Percentiles rank a stretch among this genome's conserved stretches.
phyloP scores from a whole-genome alignment of 2,888 invertebrate species.

The Muschampia plurimacula region DNA sequence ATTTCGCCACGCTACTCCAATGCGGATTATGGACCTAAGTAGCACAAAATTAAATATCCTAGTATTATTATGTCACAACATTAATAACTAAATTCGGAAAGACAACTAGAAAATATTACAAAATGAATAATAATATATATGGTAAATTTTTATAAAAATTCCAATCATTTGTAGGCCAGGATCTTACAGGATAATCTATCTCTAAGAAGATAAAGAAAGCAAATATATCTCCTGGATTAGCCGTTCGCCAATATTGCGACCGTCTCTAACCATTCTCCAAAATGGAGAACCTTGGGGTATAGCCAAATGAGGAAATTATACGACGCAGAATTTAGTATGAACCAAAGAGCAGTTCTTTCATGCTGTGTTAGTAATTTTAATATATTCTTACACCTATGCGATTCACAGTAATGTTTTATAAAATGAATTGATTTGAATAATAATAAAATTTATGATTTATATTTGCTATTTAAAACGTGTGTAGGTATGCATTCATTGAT shows the following conservation, averaged over 20 bases:
- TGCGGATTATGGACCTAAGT: no score
- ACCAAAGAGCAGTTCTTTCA: slow-evolving; percentile 6
- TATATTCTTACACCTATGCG: background rate
- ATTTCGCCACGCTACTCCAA: no score
- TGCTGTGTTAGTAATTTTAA: background rate
- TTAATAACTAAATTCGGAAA: no score
- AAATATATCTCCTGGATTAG: slow-evolving; percentile 29
- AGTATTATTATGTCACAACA: no score
- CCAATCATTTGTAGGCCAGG: background rate
- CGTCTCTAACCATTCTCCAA: slow-evolving; percentile 25
- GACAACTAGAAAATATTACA: no score
- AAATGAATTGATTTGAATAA: no score
- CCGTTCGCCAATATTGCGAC: slow-evolving; percentile 34
- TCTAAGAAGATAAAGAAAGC: slow-evolving; percentile 20
- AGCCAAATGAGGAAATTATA: slow-evolving; percentile 36
- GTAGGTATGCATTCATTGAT: no score
- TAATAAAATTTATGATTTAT: no score
- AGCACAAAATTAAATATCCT: no score
- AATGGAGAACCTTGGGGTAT: slow-evolving; percentile 25
- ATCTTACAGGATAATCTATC: slow-evolving; percentile 5
- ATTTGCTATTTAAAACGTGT: no score
- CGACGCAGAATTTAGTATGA: slow-evolving; percentile 14
- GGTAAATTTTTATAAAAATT: background rate
- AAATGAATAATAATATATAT: no score
- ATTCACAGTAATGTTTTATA: no score